These are phyloP conservation scores for Mongoloraphidia duomilia DNA, from an alignment of 2,888 invertebrate species.

Conservation along the genomic window DNA sequence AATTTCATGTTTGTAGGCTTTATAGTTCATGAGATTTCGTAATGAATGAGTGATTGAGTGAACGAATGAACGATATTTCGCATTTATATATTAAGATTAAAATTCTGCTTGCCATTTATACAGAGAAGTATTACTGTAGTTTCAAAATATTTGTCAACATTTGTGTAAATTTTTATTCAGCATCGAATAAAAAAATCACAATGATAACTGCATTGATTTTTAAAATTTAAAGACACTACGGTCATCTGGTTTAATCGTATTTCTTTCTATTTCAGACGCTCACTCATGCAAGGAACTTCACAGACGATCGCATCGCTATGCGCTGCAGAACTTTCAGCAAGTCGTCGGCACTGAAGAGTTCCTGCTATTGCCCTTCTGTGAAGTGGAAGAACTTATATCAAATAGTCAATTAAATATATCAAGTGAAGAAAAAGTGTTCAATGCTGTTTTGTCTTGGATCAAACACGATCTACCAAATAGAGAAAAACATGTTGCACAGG, in stretches of 20 bases:
- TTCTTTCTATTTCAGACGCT: conserved; percentile 34
- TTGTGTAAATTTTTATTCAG: too few species aligned
- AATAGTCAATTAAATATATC: conserved; percentile 51
- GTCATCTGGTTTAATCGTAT: neutral
- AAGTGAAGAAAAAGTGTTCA: conserved; percentile 51
- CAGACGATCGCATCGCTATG: conserved; percentile 49
- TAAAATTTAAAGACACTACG: too few species aligned
- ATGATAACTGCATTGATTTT: too few species aligned
- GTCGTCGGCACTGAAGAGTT: conserved; percentile 57
- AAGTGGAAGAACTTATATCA: conserved; percentile 50
- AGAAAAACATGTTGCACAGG: conserved; percentile 40
- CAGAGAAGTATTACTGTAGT: too few species aligned
- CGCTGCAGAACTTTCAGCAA: conserved; percentile 55
- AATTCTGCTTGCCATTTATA: too few species aligned
- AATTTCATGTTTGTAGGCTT: too few species aligned
- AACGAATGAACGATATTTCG: too few species aligned
- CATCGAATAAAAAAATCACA: too few species aligned
- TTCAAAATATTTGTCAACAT: too few species aligned
- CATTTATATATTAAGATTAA: too few species aligned
- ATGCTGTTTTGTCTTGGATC: conserved; percentile 51
- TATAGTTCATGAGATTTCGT: too few species aligned
- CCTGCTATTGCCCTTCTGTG: conserved; percentile 45
- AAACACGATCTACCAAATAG: conserved; percentile 47
- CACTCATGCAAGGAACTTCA: conserved; percentile 58
- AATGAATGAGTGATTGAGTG: too few species aligned